A percentile compares a stretch with the other conserved stretches of the same genome.
These are phyloP conservation scores for Amphiduros pacificus DNA, from an alignment of 2,888 invertebrate species.

Conservation along the genomic window DNA sequence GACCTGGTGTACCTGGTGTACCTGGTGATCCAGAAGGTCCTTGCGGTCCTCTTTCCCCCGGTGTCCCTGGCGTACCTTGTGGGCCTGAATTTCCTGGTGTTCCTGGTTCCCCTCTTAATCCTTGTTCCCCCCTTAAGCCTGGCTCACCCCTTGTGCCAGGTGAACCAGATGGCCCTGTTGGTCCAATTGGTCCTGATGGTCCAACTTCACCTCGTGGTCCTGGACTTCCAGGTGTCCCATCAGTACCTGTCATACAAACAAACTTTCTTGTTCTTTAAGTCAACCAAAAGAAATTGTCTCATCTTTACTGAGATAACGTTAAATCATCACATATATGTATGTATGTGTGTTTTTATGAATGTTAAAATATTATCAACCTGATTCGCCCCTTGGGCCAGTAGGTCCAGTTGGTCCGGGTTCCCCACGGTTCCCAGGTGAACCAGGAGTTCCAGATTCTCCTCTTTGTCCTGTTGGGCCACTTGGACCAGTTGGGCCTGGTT, in stretches of 20 bases:
- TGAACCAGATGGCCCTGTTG: conserved; percentile 8
- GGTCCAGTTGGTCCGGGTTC: conserved; percentile 14
- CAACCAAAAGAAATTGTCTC: no score
- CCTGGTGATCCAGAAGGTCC: not conserved
- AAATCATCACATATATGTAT: no score
- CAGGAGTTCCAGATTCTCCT: conserved; percentile 9
- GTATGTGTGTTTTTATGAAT: no score
- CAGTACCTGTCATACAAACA: conserved; percentile 6
- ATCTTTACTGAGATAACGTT: no score
- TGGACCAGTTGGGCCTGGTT: conserved; percentile 18
- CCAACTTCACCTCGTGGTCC: conserved; percentile 14
- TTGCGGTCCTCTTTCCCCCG: not conserved
- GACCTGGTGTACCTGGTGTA: conserved; percentile 5
- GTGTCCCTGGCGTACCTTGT: conserved; percentile 5
- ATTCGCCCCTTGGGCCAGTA: conserved; percentile 45
- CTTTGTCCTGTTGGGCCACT: conserved; percentile 11
- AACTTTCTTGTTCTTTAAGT: not conserved
- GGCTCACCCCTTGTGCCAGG: conserved; percentile 19
- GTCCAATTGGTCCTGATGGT: conserved; percentile 18
- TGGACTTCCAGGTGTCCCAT: conserved; percentile 9
- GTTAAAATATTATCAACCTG: no score
- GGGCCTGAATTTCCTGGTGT: conserved; percentile 17
- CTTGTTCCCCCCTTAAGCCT: conserved; percentile 22
- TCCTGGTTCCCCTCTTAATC: conserved; percentile 21
- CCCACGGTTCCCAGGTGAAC: conserved; percentile 9